phyloP scores from a whole-genome alignment of 2,888 invertebrate genomes.

The Sthenelais limicola region DNA sequence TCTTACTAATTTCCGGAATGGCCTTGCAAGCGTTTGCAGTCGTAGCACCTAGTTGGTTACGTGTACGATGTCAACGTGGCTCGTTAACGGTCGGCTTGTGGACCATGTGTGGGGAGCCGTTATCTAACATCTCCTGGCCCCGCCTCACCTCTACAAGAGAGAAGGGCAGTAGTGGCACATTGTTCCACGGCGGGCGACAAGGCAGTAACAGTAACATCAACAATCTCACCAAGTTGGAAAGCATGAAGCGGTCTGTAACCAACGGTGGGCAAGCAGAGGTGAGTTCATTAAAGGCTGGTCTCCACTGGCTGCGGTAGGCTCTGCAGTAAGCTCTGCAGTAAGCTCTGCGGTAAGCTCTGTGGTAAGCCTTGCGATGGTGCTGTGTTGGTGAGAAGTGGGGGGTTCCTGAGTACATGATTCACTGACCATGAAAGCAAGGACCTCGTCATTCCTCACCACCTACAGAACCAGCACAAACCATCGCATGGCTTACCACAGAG shows the following conservation, averaged over 20 bases:
- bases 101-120: slow-evolving; percentile 19
- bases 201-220: not conserved
- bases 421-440: too few species aligned
- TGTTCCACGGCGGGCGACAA: not conserved
- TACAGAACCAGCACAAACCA: too few species aligned
- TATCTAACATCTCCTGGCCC: slow-evolving; percentile 6
- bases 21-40: slow-evolving; percentile 33
- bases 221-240: slow-evolving; percentile 5
- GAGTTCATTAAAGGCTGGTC: too few species aligned
- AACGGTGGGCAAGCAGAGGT: too few species aligned
- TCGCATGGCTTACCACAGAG: too few species aligned
- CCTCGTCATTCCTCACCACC: too few species aligned
- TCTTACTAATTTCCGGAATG: slow-evolving; percentile 13
- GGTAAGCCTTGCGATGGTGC: too few species aligned
- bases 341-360: too few species aligned
- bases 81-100: slow-evolving; percentile 26
- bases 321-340: too few species aligned
- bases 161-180: not conserved
- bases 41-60: slow-evolving; percentile 12
- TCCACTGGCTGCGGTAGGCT: too few species aligned
- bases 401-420: too few species aligned
- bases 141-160: not conserved
- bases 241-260: slow-evolving; percentile 20
- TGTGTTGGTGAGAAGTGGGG: too few species aligned
- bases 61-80: slow-evolving; percentile 17